phyloP scores from a whole-genome alignment of 2,888 invertebrate genomes.

The Lasiommata megera region DNA sequence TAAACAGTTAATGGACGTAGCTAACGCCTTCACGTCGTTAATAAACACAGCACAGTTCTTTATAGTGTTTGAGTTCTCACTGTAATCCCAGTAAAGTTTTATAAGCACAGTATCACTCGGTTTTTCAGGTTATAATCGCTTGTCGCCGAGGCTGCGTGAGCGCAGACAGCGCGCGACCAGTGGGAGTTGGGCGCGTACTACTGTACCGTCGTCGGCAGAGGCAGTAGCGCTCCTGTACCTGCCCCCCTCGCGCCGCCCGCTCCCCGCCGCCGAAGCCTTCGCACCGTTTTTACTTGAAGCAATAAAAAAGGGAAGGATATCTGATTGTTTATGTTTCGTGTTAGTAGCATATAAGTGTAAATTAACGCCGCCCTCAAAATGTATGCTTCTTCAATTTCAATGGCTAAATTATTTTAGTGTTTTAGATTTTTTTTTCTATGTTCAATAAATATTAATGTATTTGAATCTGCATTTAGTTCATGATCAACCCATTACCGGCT shows the following conservation, averaged over 20 bases:
- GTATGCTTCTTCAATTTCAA: constrained; percentile 59
- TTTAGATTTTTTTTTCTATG: no score
- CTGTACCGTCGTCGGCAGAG: constrained; percentile 62
- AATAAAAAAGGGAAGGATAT: constrained; percentile 78
- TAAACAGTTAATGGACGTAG: constrained; percentile 70
- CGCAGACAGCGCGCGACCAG: constrained; percentile 69
- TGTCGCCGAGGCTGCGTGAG: constrained; percentile 60
- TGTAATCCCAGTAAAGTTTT: constrained; percentile 62
- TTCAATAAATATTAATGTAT: no score
- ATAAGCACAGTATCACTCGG: constrained; percentile 38
- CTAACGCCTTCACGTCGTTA: constrained; percentile 40
- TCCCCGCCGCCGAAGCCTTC: constrained; percentile 58
- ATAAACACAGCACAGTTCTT: constrained; percentile 42
- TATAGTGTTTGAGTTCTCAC: constrained; percentile 48
- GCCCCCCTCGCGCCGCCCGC: constrained; percentile 44
- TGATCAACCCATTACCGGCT: no score
- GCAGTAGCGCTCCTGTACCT: constrained; percentile 77
- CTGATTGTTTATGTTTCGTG: constrained; percentile 77
- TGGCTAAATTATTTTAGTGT: constrained; percentile 55
- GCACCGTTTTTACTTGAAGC: constrained; percentile 68
- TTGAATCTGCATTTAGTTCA: no score
- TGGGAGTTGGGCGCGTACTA: constrained; percentile 77
- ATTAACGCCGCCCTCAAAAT: constrained; percentile 65
- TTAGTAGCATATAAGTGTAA: constrained; percentile 78
- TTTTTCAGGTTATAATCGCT: constrained; percentile 43